These are phyloP conservation scores for Marcusenius ussheri DNA, from an alignment of 2,113 vertebrate genomes.

Conservation along the genomic window DNA sequence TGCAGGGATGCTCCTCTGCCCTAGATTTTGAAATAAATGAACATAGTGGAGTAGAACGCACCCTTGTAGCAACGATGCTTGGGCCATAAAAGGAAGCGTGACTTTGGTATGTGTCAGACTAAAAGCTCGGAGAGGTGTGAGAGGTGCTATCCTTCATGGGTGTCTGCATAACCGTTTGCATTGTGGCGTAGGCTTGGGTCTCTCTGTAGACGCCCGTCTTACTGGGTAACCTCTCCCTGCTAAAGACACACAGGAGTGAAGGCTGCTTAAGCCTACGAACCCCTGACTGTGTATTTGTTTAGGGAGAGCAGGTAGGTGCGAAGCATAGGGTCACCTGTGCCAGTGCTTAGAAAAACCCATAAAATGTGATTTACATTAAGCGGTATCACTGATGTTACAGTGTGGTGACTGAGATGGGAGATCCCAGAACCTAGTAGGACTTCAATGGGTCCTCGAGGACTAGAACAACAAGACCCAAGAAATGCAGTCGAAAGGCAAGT, in stretches of 20 bases:
- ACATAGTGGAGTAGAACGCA: not conserved
- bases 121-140: not conserved
- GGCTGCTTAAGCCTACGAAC: not conserved
- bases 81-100: not conserved
- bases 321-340: not conserved
- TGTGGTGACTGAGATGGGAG: not conserved
- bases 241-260: not conserved
- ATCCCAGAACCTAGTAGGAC: not conserved
- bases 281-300: not conserved
- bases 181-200: not conserved
- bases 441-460: not conserved
- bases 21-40: constrained; percentile 16
- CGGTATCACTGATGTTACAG: not conserved
- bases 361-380: not conserved
- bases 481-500: not conserved
- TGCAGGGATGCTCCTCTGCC: not conserved
- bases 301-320: not conserved
- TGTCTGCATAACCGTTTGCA: not conserved
- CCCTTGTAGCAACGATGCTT: not conserved
- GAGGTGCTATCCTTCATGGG: not conserved
- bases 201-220: not conserved
- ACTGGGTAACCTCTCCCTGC: not conserved
- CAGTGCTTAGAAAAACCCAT: not conserved
- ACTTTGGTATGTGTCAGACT: not conserved
- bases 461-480: not conserved